Evolutionary conservation across 2,888 invertebrate species (phyloP).

Genomic region (Conchocele bisecta): DNA sequence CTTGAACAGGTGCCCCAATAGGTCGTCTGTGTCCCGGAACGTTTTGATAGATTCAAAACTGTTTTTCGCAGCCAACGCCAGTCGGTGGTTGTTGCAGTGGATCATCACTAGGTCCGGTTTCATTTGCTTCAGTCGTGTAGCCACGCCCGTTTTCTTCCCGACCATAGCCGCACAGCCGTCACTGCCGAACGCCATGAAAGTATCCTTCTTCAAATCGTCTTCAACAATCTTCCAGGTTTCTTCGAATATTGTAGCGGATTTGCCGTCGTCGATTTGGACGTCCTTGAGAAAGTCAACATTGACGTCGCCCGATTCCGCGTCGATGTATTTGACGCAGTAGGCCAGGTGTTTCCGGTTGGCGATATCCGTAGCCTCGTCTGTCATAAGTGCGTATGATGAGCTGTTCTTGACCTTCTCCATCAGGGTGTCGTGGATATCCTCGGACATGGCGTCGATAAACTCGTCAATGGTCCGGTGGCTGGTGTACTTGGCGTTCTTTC

Average conservation of each 20-base stretch:
- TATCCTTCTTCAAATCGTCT: not conserved
- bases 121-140: constrained; percentile 23
- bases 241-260: constrained; percentile 35
- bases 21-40: constrained; percentile 31
- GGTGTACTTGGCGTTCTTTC: constrained; percentile 21
- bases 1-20: constrained; percentile 17
- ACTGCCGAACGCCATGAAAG: constrained; percentile 21
- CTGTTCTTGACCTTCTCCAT: not conserved
- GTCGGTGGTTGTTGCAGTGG: constrained; percentile 36
- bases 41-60: constrained; percentile 32
- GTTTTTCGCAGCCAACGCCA: constrained; percentile 41
- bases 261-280: constrained; percentile 22
- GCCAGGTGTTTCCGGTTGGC: constrained; percentile 34
- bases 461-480: not conserved
- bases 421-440: not conserved
- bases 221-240: constrained; percentile 21
- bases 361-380: not conserved
- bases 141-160: constrained; percentile 18
- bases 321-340: constrained; percentile 25
- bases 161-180: constrained; percentile 30
- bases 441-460: not conserved
- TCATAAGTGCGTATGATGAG: not conserved
- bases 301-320: constrained; percentile 3
- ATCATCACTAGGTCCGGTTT: constrained; percentile 23
- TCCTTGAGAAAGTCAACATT: constrained; percentile 29